These are phyloP conservation scores for Capitulum mitella DNA, from an alignment of 2,888 invertebrate species.

Conservation along the genomic window DNA sequence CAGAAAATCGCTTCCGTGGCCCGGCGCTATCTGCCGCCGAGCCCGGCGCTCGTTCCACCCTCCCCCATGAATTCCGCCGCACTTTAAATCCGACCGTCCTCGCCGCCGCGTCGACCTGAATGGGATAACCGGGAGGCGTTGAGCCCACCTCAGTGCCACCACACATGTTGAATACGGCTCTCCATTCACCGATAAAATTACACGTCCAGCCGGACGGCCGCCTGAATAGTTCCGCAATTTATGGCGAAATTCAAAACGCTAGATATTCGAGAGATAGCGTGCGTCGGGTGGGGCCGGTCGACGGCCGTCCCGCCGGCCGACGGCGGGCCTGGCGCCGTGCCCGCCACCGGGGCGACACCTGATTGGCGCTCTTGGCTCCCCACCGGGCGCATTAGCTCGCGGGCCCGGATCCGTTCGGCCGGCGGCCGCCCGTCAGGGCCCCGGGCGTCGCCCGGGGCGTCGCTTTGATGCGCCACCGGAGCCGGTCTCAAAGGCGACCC, in stretches of 20 bases:
- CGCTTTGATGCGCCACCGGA: background rate
- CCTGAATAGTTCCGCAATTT: background rate
- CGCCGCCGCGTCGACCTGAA: background rate
- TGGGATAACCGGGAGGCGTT: background rate
- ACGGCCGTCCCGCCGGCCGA: too few relatives aligned
- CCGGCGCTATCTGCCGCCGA: too few relatives aligned
- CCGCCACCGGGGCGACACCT: too few relatives aligned
- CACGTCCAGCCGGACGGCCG: background rate
- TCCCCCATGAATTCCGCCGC: background rate
- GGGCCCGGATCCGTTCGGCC: too few relatives aligned
- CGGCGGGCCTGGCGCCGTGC: too few relatives aligned
- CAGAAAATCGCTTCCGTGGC: too few relatives aligned
- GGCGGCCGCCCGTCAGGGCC: too few relatives aligned
- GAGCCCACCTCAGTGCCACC: background rate
- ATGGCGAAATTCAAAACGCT: background rate
- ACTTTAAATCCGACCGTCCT: background rate
- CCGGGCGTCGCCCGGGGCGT: background rate
- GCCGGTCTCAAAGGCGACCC: background rate
- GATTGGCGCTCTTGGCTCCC: background rate
- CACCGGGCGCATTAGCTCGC: background rate
- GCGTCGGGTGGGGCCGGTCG: too few relatives aligned
- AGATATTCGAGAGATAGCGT: slow-evolving; percentile 6
- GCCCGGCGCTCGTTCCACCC: too few relatives aligned
- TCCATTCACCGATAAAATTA: slow-evolving; percentile 18
- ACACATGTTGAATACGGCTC: slow-evolving; percentile 7